Evolutionary conservation across 1,140 invertebrate genomes (phyloP), one percentile per base, ranked within the genome.

Genomic region (Babylonia areolata): DNA sequence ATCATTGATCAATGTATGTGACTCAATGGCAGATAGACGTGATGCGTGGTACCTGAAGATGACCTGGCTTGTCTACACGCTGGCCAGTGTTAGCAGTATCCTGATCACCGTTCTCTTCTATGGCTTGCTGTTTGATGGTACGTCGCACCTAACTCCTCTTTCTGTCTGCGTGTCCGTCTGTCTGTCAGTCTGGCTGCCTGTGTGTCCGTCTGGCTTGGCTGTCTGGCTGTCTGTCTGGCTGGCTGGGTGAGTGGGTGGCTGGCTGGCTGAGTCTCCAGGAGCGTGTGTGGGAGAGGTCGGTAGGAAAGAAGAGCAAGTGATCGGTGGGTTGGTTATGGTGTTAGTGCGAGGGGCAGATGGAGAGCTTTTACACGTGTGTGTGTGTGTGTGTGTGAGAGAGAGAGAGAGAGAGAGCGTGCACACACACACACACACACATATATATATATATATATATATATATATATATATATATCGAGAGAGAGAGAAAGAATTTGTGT

Each of bases 11-110:
- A 11, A 20, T 6, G 46, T 51, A 20, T 20, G 20, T 51, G 46
- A 20, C 20, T 6, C 20, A 20, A 51, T 20, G 46, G 28, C 58
- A 6, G 20, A 64, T 23, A 64, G 58, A 23, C 28, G 23, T 64
- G 73, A 42, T n/a, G n/a, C 78, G 78, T 80, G 78, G 78, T 80
- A 80, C 78, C 20, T 80, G 28, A 80, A 80, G 23, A 42, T 20
- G 33, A 20, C 12, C 78, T 80, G 78, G 78, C 42, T 80, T 3
- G 23, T 35, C 39, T 80, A 80, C 33, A 35, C 3, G 3, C 28
- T 80, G 9, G 42, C 42, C 78, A 54, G 78, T 23, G 78, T 80
- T 3, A 42, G 5, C 46, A 54, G 42, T 28, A 1, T 80, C 42
- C 5, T 58, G 42, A 40, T 80, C 78, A 80, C 78, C 42, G 33